Percentiles rank a stretch among this genome's conserved stretches.
phyloP scores from a whole-genome alignment of 64 coral and sea anemone genomes.

The Anthopleura sola region DNA sequence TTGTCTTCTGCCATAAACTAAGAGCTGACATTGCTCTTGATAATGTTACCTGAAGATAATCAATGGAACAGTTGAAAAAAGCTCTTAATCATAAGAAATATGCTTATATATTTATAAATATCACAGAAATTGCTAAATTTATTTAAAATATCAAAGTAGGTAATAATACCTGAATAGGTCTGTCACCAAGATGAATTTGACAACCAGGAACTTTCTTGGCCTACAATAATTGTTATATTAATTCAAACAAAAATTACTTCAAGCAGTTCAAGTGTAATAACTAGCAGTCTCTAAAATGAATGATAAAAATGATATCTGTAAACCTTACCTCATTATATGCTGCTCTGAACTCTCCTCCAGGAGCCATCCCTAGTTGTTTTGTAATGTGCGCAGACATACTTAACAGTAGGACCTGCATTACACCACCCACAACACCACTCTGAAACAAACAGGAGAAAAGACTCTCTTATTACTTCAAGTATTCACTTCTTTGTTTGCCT shows the following conservation, averaged over 20 bases:
- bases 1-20: slow-evolving; percentile 89
- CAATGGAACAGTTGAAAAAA: not conserved
- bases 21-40: slow-evolving; percentile 87
- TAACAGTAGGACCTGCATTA: slow-evolving; percentile 93
- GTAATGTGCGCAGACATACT: slow-evolving; percentile 98
- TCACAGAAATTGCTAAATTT: too few species aligned
- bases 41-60: slow-evolving; percentile 57
- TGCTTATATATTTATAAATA: too few species aligned
- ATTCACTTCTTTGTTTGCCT: too few species aligned
- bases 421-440: slow-evolving; percentile 84
- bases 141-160: too few species aligned
- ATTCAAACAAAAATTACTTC: not conserved
- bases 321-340: slow-evolving; percentile 75
- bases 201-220: slow-evolving; percentile 83
- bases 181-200: slow-evolving; percentile 90
- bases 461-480: too few species aligned
- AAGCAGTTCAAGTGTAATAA: too few species aligned
- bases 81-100: too few species aligned
- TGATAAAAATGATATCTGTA: not conserved
- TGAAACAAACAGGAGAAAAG: slow-evolving; percentile 17
- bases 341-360: slow-evolving; percentile 93
- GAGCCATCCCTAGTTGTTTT: slow-evolving; percentile 95
- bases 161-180: slow-evolving; percentile 93
- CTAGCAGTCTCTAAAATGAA: not conserved
- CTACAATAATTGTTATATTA: slow-evolving; percentile 22